phyloP scores from a whole-genome alignment of 2,888 invertebrate genomes.

The Lasius fuliginosus region DNA sequence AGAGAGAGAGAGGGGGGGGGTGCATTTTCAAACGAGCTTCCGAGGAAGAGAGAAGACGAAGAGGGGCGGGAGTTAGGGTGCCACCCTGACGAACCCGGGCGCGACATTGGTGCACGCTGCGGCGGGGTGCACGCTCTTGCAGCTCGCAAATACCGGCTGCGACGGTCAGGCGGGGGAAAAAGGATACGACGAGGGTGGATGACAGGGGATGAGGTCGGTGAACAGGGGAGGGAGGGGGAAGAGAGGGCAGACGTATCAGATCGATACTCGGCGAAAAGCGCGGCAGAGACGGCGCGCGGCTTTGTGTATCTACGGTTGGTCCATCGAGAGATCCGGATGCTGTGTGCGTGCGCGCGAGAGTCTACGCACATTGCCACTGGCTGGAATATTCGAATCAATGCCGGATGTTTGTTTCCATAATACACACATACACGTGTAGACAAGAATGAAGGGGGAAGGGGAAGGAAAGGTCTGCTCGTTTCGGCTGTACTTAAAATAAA shows the following conservation, averaged over 20 bases:
- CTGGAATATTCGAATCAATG: slow-evolving; percentile 47
- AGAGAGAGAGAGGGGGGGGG: slow-evolving; percentile 10
- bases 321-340: slow-evolving; percentile 81
- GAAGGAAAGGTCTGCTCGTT: not conserved
- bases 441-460: not conserved
- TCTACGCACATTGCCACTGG: slow-evolving; percentile 26
- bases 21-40: slow-evolving; percentile 37
- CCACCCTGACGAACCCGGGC: slow-evolving; percentile 49
- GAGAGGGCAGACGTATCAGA: slow-evolving; percentile 78
- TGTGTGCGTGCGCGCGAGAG: slow-evolving; percentile 9
- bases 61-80: slow-evolving; percentile 31
- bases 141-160: slow-evolving; percentile 66
- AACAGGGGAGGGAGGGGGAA: slow-evolving; percentile 62
- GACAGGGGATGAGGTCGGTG: slow-evolving; percentile 58
- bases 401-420: slow-evolving; percentile 6
- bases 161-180: not conserved
- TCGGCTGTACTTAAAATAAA: slow-evolving; percentile 1
- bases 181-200: slow-evolving; percentile 40
- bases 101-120: slow-evolving; percentile 27
- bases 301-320: slow-evolving; percentile 80
- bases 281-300: slow-evolving; percentile 67
- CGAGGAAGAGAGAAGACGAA: slow-evolving; percentile 32
- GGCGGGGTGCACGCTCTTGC: slow-evolving; percentile 62
- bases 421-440: not conserved
- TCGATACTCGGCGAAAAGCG: slow-evolving; percentile 84